phyloP scores from a whole-genome alignment of 1,140 invertebrate genomes.

The Octopus bimaculoides region DNA sequence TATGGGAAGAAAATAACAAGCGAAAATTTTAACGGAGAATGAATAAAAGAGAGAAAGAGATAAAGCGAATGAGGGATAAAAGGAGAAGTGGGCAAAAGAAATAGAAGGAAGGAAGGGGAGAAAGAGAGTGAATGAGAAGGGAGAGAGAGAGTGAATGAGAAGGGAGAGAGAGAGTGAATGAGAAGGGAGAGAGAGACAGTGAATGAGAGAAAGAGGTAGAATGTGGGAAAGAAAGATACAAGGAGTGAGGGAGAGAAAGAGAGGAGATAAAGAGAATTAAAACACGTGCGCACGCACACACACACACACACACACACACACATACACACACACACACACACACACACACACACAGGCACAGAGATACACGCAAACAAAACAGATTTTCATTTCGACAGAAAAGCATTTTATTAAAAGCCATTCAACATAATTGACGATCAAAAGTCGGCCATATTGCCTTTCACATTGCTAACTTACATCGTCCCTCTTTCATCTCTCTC shows the following conservation, averaged over 20 bases:
- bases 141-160: rapidly evolving
- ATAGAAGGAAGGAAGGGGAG: no score
- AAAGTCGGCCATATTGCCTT: no score
- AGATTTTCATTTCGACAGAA: no score
- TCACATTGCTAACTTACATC: not conserved
- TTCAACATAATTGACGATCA: no score
- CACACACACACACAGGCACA: no score
- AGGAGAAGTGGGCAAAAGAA: not conserved
- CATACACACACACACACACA: no score
- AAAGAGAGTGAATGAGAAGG: rapidly evolving
- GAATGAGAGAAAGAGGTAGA: not conserved
- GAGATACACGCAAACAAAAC: no score
- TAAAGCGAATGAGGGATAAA: not conserved
- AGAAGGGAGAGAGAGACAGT: not conserved
- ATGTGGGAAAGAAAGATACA: not conserved
- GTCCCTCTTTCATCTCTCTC: no score
- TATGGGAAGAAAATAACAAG: not conserved
- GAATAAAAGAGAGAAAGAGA: not conserved
- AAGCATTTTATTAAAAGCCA: no score
- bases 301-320: no score
- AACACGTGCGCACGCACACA: not conserved
- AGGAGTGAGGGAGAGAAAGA: not conserved
- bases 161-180: no score
- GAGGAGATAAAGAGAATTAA: not conserved
- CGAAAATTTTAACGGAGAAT: not conserved